Conservation (phyloP, 1,140 invertebrate genomes). For the Calephelis virginiensis region DNA sequence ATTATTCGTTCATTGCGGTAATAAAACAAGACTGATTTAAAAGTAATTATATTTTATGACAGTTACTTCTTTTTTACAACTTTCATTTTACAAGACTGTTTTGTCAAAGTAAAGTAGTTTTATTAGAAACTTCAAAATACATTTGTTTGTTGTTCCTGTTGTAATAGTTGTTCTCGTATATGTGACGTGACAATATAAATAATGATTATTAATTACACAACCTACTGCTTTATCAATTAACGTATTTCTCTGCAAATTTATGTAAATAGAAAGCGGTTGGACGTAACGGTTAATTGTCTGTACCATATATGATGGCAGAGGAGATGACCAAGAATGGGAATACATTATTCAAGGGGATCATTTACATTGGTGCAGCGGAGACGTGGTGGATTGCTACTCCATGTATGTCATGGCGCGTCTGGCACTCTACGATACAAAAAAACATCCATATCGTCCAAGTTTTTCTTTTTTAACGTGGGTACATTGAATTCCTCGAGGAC, state of each 20-base stretch:
- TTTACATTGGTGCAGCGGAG: slow-evolving; percentile 64
- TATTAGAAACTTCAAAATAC: too few relatives aligned
- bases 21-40: too few relatives aligned
- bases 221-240: slow-evolving; percentile 48
- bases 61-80: too few relatives aligned
- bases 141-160: too few relatives aligned
- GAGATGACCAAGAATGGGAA: slow-evolving; percentile 69
- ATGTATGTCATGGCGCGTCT: slow-evolving; percentile 60
- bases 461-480: slow-evolving; percentile 43
- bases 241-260: slow-evolving; percentile 53
- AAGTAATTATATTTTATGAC: too few relatives aligned
- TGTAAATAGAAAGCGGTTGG: slow-evolving; percentile 62
- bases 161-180: too few relatives aligned
- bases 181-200: not conserved
- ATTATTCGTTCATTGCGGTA: too few relatives aligned
- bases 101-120: too few relatives aligned
- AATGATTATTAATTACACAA: slow-evolving; percentile 10
- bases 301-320: slow-evolving; percentile 66
- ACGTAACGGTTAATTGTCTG: slow-evolving; percentile 68
- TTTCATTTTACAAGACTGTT: too few relatives aligned
- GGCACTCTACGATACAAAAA: slow-evolving; percentile 64
- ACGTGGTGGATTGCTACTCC: slow-evolving; percentile 65
- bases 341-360: slow-evolving; percentile 76
- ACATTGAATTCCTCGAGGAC: slow-evolving; percentile 38
- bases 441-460: slow-evolving; percentile 57